Base-by-base conservation (phyloP, 2,113 vertebrate genomes). In the Hymenochirus boettgeri region DNA sequence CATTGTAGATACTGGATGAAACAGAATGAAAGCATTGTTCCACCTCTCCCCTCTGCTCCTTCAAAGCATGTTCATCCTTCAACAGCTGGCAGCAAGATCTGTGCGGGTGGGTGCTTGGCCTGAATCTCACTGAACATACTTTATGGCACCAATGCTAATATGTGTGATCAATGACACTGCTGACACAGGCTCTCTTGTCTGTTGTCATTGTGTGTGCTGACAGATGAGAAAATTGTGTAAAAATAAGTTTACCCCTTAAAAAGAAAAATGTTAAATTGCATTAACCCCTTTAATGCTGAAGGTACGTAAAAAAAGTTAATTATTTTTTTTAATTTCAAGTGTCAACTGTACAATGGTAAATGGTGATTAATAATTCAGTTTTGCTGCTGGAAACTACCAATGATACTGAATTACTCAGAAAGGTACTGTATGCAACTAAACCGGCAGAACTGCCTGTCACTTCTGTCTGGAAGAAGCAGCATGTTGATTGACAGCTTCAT, bases 21-120 rank as follows among this genome's bases (percentile, higher is more conserved):
- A 23, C 52, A 66, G 54, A 51, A 51, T 74, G 65, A 71, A 77
- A 79, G 79, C 75, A 74, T 74, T 69, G 70, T 71, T 70, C 47
- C 26, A 48, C 73, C 71, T 70, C 75, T 48, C 47, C 12, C 42
- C 37, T 26, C 54, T 42, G 17, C 18, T 47, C 19, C 19, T 8
- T 26, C 22, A 53, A 61, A 27, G 50, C 53, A 57, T 39, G 19
- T 15, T 18, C 70, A 71, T 48, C 54, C 24, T 21, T 23, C 50
- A 42, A 54, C 52, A 63, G 73, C 54, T 70, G 64, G 69, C 48
- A 59, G 51, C 39, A 39, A 33, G 65, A 57, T 21, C 51, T n/a
- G 25, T 42, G 48, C 17, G 56, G 13, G 58, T 51, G 58, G 61
- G 23, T 63, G 31, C 18, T 72, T 64, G 65, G 56, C 55, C 52